These are phyloP conservation scores for Falcaria lacertinaria DNA, from an alignment of 2,888 invertebrate species.

Conservation along the genomic window DNA sequence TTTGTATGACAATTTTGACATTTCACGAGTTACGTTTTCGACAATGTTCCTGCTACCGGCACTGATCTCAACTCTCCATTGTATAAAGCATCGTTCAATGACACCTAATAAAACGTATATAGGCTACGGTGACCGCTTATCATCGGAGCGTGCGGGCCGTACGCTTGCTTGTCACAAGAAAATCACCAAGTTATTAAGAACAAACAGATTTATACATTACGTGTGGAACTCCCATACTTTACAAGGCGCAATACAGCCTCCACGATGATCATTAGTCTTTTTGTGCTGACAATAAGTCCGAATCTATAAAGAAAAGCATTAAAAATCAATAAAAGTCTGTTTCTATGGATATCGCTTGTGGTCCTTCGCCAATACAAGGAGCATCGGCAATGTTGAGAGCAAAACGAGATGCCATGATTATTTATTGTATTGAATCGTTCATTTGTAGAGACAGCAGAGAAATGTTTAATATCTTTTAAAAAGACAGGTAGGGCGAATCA, in stretches of 20 bases:
- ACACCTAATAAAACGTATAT: too few species aligned
- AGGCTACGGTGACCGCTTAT: too few species aligned
- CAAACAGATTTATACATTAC: too few species aligned
- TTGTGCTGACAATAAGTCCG: conserved; percentile 2
- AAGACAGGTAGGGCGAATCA: too few species aligned
- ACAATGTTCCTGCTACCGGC: too few species aligned
- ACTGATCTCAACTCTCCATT: too few species aligned
- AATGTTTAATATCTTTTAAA: conserved; percentile 17
- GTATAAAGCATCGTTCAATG: too few species aligned
- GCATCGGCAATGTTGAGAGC: conserved; percentile 39
- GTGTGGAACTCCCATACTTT: conserved; percentile 11
- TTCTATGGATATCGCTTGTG: conserved; percentile 18
- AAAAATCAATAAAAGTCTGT: conserved; percentile 45
- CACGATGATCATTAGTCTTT: conserved; percentile 7
- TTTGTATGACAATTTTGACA: too few species aligned
- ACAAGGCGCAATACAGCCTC: conserved; percentile 22
- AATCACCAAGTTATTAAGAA: too few species aligned
- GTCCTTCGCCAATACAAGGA: conserved; percentile 37
- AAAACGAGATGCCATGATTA: conserved; percentile 61
- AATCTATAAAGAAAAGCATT: conserved; percentile 38
- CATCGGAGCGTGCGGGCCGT: too few species aligned
- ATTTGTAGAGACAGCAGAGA: conserved; percentile 34
- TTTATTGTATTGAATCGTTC: conserved; percentile 75
- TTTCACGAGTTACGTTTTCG: too few species aligned
- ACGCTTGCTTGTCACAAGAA: too few species aligned